Base-by-base conservation (phyloP, 2,888 invertebrate genomes). In the Campoplex capitator region DNA sequence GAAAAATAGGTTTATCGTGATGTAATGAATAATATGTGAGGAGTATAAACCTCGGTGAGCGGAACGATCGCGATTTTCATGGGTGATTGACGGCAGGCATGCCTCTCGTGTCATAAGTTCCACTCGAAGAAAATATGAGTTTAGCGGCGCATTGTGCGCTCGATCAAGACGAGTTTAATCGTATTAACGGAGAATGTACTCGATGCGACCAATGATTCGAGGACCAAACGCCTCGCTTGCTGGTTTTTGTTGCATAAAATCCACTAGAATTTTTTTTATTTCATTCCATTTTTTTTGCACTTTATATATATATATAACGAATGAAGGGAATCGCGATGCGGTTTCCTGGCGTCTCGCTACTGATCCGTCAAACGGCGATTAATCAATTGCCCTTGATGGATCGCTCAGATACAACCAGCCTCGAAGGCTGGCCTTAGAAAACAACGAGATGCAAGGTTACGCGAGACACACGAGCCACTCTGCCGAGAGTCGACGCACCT, bases 381-480 rank as follows among this genome's bases (percentile, higher is more conserved):
- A 79, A 87, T 84, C 70, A 82, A 84, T 67, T 68, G 68, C 67
- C 38, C 38, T 62, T 58, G 38, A 51, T 68, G 6, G 51, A 80
- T 76, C 67, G 80, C 71, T 48, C 80, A 77, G 73, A 71, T 77
- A 68, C 62, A 74, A 77, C 73, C 58, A 68, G 62, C 73, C 75
- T 84, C 54, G 45, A 3, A 45, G 1, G 76, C 38, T 83, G 84
- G 75, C 62, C 84, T 84, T 56, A 62, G 18, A 51, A 73, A 79
- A 70, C 42, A 77, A 70, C 81, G 32, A 68, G 77, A 70, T 32
- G 81, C 84, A 82, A 84, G 78, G 81, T 80, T 58, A 58, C 79
- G 42, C 23, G 56, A 71, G 32, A n/a, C 71, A 58, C 48, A 68
- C 70, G 70, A 70, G 54, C 73, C 42, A 35, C 56, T 45, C 58